phyloP scores from a whole-genome alignment of 2,797 vertebrate genomes.

The Melanotaenia nigrans region DNA sequence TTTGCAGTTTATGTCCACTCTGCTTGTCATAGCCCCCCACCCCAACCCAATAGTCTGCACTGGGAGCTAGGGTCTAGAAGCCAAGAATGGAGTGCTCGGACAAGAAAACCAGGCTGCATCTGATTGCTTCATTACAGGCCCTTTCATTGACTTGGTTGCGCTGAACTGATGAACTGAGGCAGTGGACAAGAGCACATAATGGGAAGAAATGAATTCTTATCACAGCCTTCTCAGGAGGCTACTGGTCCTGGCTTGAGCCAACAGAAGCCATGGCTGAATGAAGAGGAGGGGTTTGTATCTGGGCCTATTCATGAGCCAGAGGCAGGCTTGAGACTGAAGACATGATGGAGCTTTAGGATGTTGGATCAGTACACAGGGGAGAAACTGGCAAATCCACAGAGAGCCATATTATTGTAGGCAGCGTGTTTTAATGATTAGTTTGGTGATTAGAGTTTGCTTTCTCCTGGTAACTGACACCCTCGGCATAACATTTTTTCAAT shows the following conservation, averaged over 20 bases:
- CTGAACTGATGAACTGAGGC: slow-evolving; percentile 92
- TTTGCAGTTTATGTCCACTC: slow-evolving; percentile 67
- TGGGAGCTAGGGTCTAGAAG: slow-evolving; percentile 71
- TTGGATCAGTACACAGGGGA: slow-evolving; percentile 66
- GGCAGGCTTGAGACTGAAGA: slow-evolving; percentile 52
- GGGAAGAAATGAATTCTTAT: slow-evolving; percentile 94
- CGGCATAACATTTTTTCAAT: slow-evolving; percentile 72
- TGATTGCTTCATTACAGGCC: slow-evolving; percentile 89
- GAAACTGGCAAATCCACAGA: slow-evolving; percentile 60
- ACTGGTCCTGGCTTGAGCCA: slow-evolving; percentile 77
- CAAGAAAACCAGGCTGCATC: slow-evolving; percentile 85
- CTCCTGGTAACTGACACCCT: slow-evolving; percentile 73
- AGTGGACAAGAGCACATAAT: slow-evolving; percentile 91
- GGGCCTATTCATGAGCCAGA: slow-evolving; percentile 55
- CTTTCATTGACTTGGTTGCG: slow-evolving; percentile 91
- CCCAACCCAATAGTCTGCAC: slow-evolving; percentile 55
- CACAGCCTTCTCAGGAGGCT: slow-evolving; percentile 88
- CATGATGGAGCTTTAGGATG: slow-evolving; percentile 68
- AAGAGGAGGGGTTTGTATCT: slow-evolving; percentile 54
- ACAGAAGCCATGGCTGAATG: slow-evolving; percentile 61
- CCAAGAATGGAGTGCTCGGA: slow-evolving; percentile 73
- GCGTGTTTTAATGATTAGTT: slow-evolving; percentile 79
- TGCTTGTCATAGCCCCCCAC: slow-evolving; percentile 43
- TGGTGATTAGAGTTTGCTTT: slow-evolving; percentile 77
- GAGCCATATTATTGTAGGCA: slow-evolving; percentile 62